Evolutionary conservation across 2,888 invertebrate species (phyloP).

Genomic region (Oscheius sp.): DNA sequence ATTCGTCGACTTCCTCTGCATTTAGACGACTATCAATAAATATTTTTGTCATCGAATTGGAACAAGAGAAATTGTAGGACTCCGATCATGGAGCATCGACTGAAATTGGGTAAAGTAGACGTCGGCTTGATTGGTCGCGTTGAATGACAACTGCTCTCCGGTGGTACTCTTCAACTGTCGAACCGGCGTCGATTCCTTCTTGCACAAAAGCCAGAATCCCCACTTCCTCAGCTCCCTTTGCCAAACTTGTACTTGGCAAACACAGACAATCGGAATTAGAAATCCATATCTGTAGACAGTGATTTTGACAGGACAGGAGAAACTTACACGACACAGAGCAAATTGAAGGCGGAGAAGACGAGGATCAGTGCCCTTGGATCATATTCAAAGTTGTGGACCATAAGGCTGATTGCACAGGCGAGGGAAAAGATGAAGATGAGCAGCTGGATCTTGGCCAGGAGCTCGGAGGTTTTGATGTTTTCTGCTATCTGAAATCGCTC

Average conservation of each 20-base stretch:
- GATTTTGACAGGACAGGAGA: neutral
- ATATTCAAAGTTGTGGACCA: neutral
- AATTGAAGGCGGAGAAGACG: neutral
- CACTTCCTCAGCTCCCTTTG: neutral
- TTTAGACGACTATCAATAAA: no score
- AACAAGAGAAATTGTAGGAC: neutral
- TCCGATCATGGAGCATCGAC: neutral
- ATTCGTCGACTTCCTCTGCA: neutral
- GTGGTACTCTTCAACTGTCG: neutral
- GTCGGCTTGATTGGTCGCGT: neutral
- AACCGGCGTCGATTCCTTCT: neutral
- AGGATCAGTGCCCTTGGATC: neutral
- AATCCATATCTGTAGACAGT: neutral
- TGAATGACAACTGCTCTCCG: neutral
- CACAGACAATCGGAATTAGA: neutral
- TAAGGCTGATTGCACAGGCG: neutral
- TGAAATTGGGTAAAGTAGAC: neutral
- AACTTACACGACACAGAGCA: neutral
- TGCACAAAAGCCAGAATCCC: neutral
- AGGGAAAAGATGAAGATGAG: neutral
- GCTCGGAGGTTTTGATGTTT: constrained; percentile 1
- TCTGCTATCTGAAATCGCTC: neutral
- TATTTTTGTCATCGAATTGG: neutral
- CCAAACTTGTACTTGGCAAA: neutral
- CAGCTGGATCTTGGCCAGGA: neutral